phyloP scores from a whole-genome alignment of 1,140 invertebrate species.

The Plectrocnemia conspersa region DNA sequence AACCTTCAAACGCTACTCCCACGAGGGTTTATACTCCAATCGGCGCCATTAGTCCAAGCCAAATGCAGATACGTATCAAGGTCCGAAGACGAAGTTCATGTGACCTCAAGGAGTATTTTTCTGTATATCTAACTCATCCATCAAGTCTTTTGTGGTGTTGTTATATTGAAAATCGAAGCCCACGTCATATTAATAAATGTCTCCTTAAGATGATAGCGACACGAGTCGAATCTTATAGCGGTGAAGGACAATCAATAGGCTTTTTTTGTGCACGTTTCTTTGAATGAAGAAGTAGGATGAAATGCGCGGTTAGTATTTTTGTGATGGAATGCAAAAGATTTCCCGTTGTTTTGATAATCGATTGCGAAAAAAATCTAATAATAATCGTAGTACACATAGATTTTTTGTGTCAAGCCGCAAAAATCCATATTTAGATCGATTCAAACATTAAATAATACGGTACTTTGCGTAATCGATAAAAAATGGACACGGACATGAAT shows the following conservation, averaged over 20 bases:
- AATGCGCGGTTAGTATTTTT: too few species aligned
- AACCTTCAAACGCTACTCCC: conserved; percentile 17
- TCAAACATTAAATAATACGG: too few species aligned
- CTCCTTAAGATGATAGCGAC: conserved; percentile 2
- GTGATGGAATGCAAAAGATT: too few species aligned
- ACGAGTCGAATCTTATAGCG: conserved; percentile 1
- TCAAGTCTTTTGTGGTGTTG: conserved; percentile 11
- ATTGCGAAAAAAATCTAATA: too few species aligned
- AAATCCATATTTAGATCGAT: too few species aligned
- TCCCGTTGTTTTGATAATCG: too few species aligned
- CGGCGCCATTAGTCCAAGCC: conserved; percentile 11
- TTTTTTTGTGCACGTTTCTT: too few species aligned
- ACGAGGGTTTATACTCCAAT: conserved; percentile 8
- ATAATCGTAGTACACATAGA: too few species aligned
- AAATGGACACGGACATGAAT: too few species aligned
- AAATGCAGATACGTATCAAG: conserved; percentile 10
- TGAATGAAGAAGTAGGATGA: too few species aligned
- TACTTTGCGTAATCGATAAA: too few species aligned
- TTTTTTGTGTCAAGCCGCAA: too few species aligned
- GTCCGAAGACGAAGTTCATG: conserved; percentile 1
- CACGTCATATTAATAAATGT: conserved; percentile 12
- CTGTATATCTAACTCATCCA: conserved; percentile 7
- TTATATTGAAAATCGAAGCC: background rate
- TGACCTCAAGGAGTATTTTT: conserved; percentile 2
- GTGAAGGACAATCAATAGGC: conserved; percentile 19